A percentile compares a stretch with the other conserved stretches of the same genome.
Evolutionary conservation across 2,113 vertebrate genomes (phyloP).

Genomic region (Daubentonia madagascariensis): DNA sequence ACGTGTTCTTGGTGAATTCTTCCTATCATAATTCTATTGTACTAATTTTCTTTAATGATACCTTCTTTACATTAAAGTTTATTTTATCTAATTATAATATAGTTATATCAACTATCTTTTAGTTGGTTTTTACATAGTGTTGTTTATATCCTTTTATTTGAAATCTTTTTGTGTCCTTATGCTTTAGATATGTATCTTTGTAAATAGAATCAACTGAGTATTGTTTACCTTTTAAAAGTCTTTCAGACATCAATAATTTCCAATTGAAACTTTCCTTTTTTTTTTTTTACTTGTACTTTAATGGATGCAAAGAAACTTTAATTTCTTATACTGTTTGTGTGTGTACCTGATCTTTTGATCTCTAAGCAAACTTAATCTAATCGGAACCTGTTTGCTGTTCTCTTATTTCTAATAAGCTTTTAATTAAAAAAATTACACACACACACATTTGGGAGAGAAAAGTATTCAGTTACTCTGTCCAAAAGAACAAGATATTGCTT

Average conservation of each 20-base stretch:
- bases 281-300: not conserved
- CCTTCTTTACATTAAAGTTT: not conserved
- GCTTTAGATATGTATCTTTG: not conserved
- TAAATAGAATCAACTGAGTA: not conserved
- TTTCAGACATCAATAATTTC: not conserved
- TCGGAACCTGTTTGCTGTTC: not conserved
- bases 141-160: constrained; percentile 5
- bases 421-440: not conserved
- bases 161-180: not conserved
- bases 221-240: not conserved
- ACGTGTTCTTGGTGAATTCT: not conserved
- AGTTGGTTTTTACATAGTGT: not conserved
- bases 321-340: not conserved
- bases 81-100: not conserved
- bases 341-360: not conserved
- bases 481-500: not conserved
- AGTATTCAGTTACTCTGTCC: not conserved
- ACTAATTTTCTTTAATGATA: not conserved
- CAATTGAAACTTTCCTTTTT: not conserved
- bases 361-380: not conserved
- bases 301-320: not conserved
- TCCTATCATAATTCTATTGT: not conserved
- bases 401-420: not conserved
- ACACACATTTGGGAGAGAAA: not conserved
- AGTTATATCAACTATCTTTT: not conserved